Evolutionary conservation across 2,888 invertebrate species (phyloP), one percentile per base, ranked within the genome.

Genomic region (Sphaerolaimus hirsutus): DNA sequence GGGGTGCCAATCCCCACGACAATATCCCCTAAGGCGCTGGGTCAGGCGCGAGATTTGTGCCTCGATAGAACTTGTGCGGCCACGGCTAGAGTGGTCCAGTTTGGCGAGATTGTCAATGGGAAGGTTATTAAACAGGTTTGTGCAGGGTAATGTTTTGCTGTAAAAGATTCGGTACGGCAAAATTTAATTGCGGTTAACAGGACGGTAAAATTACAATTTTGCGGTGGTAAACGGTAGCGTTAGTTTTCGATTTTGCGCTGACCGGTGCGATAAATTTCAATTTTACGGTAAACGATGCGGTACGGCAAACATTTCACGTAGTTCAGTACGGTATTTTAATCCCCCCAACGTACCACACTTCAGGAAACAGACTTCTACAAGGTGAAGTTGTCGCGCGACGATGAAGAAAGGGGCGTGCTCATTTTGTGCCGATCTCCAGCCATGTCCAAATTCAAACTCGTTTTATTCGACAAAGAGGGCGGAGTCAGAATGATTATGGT

Each of bases 1-100:
- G 62, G 62, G 24, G 61, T 62, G 2, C 62, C 62, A 2, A 62
- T 62, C 45, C 62, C 63, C 2, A 62, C 62, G 5, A 58, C 59
- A 49, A 63, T 62, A 41, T 51, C 56, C 1, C 58, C 62, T 1
- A 62, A 63, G 49, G 52, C 49, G 1, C 52, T 60, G 1, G 57
- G 55, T 1, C 55, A 57, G 41, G 60, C 60, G 7, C 51, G 56
- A 1, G 55, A 58, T 25, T 49, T 59, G n/a, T 50, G 52, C 40
- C 51, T 53, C 2, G 55, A 54, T n/a, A 53, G 52, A 17, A 47
- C 49, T 22, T 49, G 46, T 26, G 53, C 50, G 12, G 49, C 38
- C 4, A 43, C 45, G 3, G 54, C 54, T 7, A 51, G 49, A 36
- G 35, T 32, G 1, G 48, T 61, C 26, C 25, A 43, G 12, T 57